A percentile compares a stretch with the other conserved stretches of the same genome.
These are phyloP conservation scores for Syngnathus typhle DNA, from an alignment of 2,113 vertebrate genomes.

Conservation along the genomic window DNA sequence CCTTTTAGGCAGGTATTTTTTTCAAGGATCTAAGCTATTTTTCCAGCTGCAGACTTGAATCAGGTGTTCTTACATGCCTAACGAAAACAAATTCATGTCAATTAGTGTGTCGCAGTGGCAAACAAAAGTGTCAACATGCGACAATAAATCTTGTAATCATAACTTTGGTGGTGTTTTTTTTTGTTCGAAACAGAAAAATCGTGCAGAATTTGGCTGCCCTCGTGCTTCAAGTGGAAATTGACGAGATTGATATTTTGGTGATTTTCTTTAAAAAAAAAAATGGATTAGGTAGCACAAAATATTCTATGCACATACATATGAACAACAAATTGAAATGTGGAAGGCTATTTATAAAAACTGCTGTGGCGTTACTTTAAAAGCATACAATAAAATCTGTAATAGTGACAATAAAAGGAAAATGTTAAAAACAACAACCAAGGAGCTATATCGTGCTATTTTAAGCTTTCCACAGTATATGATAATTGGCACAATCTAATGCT, in stretches of 20 bases:
- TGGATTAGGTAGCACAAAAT: conserved; percentile 1
- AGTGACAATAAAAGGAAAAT: background rate
- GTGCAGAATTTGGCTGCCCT: conserved; percentile 19
- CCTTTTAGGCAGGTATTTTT: background rate
- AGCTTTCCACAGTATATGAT: no score
- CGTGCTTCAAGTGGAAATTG: conserved; percentile 13
- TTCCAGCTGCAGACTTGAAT: conserved; percentile 23
- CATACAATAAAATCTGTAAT: background rate
- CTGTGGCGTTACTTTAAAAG: background rate
- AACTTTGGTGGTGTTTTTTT: background rate
- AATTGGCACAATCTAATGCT: no score
- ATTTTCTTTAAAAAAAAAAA: background rate
- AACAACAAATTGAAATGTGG: background rate
- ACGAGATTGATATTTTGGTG: background rate
- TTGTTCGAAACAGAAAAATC: background rate
- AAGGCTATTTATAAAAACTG: background rate
- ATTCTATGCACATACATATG: background rate
- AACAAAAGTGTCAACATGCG: background rate
- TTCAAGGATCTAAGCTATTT: conserved; percentile 4
- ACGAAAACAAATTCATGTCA: background rate
- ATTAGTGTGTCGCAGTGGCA: background rate
- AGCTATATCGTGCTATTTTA: no score
- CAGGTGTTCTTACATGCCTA: background rate
- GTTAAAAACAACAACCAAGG: no score
- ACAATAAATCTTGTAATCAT: no score